Percentiles rank a stretch among this genome's conserved stretches.
These are phyloP conservation scores for Amyelois transitella DNA, from an alignment of 1,140 invertebrate genomes.

Conservation along the genomic window DNA sequence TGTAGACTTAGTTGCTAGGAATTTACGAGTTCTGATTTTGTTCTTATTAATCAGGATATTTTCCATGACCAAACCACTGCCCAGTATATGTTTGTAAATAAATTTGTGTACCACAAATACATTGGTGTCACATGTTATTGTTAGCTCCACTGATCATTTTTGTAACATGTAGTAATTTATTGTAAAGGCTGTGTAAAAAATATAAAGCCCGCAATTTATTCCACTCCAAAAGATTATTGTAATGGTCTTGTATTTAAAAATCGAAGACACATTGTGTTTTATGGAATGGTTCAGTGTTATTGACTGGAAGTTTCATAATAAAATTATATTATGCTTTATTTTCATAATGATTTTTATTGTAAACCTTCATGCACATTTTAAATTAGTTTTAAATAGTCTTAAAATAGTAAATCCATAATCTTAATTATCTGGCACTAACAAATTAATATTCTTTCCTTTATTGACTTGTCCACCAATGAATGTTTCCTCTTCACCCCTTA, in stretches of 20 bases:
- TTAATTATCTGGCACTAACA: slow-evolving; percentile 76
- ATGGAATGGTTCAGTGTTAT: slow-evolving; percentile 72
- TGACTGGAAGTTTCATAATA: slow-evolving; percentile 72
- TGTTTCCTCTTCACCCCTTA: slow-evolving; percentile 83
- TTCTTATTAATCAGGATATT: slow-evolving; percentile 5
- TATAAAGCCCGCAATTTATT: slow-evolving; percentile 54
- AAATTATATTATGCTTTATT: slow-evolving; percentile 75
- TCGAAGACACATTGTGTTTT: slow-evolving; percentile 59
- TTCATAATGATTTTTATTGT: slow-evolving; percentile 63
- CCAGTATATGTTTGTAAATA: slow-evolving; percentile 58
- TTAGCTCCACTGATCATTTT: slow-evolving; percentile 69
- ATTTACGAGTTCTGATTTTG: slow-evolving; percentile 18
- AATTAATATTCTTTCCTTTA: slow-evolving; percentile 79
- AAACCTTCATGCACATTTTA: background rate
- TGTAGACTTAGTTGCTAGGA: background rate
- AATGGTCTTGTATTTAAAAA: slow-evolving; percentile 59
- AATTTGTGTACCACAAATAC: slow-evolving; percentile 50
- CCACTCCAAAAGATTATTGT: slow-evolving; percentile 48
- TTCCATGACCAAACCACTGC: slow-evolving; percentile 42
- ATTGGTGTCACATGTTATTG: slow-evolving; percentile 40
- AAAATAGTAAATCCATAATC: slow-evolving; percentile 5
- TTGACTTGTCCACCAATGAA: slow-evolving; percentile 76
- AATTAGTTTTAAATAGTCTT: slow-evolving; percentile 10
- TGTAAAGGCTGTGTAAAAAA: slow-evolving; percentile 68
- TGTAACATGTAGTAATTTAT: slow-evolving; percentile 69